Evolutionary conservation across 1,140 invertebrate genomes (phyloP), one percentile per base, ranked within the genome.

Genomic region (Drusus annulatus): DNA sequence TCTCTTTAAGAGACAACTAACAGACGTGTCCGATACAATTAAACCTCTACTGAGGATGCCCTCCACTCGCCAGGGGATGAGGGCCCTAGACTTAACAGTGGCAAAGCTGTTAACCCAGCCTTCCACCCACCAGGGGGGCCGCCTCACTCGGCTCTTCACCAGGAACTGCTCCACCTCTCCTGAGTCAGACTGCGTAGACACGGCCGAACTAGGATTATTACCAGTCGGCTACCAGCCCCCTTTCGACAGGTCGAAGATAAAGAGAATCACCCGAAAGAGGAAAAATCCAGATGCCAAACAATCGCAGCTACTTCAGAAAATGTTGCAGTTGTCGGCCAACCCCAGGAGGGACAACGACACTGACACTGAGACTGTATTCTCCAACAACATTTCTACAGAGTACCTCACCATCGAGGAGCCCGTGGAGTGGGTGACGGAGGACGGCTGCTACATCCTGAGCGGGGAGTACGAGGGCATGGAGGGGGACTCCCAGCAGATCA

Each of bases 401-500:
- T 54, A 25, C 13, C 51, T 56, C 19, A 23, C 50, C 21, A 56
- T 28, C 23, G 23, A 74, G 54, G 50, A 54, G 21, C 69, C 23
- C 7, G 31, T 45, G 25, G 58, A 58, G 5, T 45, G 54, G 74
- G 36, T 51, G 8, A 51, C 31, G 23, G 68, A 51, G n/a, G 63
- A 74, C 31, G 63, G 21, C 16, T 69, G 76, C 52, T 78, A 50
- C 19, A 56, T 71, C 5, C 50, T 51, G 16, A 63, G 19, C n/a
- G 50, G 65, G 2, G 76, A 68, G 10, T 15, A 62, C 19, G 62
- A 21, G 3, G 50, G 19, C 36, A 23, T 19, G n/a, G 71, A 54
- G 19, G 76, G 71, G 15, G 65, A 78, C n/a, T 71, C 76, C 2
- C 68, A 79, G 15, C 65, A 79, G 56, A 73, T 79, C 19, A 79